These are phyloP conservation scores for Urocitellus parryii DNA, from an alignment of 2,113 vertebrate genomes.

Conservation along the genomic window DNA sequence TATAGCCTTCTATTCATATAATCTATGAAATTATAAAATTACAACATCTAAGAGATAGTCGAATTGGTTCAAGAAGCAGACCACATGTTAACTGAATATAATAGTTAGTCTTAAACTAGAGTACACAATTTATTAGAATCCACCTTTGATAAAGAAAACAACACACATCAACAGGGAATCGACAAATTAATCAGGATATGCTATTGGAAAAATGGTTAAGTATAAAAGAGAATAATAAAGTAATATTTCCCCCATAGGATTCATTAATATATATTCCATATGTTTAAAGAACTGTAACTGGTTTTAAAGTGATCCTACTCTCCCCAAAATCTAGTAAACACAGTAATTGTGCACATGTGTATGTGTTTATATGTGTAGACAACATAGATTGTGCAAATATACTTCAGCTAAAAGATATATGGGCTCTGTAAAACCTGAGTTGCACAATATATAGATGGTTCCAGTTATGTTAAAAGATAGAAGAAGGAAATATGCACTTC, in stretches of 20 bases:
- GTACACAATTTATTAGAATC: slow-evolving; percentile 19
- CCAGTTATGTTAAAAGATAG: background rate
- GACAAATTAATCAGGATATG: slow-evolving; percentile 20
- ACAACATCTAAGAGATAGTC: background rate
- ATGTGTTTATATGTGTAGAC: background rate
- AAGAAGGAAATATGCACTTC: background rate
- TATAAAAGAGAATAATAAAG: slow-evolving; percentile 24
- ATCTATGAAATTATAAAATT: background rate
- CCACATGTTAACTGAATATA: background rate
- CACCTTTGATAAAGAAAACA: slow-evolving; percentile 46
- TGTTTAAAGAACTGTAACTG: background rate
- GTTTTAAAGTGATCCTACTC: background rate
- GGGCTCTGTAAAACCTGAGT: background rate
- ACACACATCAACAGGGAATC: background rate
- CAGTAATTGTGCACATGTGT: background rate
- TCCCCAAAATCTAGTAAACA: background rate
- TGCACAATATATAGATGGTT: background rate
- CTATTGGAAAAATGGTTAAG: background rate
- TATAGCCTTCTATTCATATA: too few species aligned
- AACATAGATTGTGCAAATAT: slow-evolving; percentile 3
- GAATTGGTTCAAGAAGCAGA: background rate
- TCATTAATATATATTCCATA: background rate
- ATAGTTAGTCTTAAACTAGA: background rate
- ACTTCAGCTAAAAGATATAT: background rate
- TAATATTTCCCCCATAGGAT: background rate